Evolutionary conservation across 2,888 invertebrate genomes (phyloP), one percentile per base, ranked within the genome.

Genomic region (Eupithecia centaureata): DNA sequence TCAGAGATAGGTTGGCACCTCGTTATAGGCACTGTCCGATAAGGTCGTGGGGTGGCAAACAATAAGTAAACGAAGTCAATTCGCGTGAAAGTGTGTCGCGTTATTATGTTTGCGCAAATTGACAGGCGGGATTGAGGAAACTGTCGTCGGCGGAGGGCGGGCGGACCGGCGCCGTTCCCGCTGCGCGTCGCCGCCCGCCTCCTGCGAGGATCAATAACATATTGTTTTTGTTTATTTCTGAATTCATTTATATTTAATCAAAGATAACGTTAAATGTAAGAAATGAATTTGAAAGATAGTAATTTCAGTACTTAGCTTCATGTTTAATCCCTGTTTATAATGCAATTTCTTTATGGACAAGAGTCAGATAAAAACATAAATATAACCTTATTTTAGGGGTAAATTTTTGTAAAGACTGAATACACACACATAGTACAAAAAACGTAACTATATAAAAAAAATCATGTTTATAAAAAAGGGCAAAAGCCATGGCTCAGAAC

Each of bases 61-160:
- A 84, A 86, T 86, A 79, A 81, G 83, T 82, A 88, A 91, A 92
- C 88, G 84, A 92, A 88, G 89, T 88, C 85, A 91, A 92, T 91
- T 86, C 80, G 79, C 56, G 80, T 70, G 76, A 79, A 79, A 82
- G 82, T 79, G 81, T 82, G 84, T 79, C 82, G 79, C 82, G 84
- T 80, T 83, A 82, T 84, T 82, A 81, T 86, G 83, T 83, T 85
- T 82, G 80, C 77, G 76, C 74, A 78, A 74, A 75, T 76, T 75
- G 82, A 79, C 82, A 82, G 76, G 74, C 76, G 76, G 75, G 65
- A 74, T 69, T 61, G 73, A 71, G 76, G 76, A 76, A 73, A 72
- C 67, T 42, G 42, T 1, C 70, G 42, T 1, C 70, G 77, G 68
- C 71, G 67, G 71, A 71, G 76, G 77, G 79, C 75, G 76, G 75